phyloP scores from a whole-genome alignment of 2,797 vertebrate species.

The Phyllotis vaccarum region DNA sequence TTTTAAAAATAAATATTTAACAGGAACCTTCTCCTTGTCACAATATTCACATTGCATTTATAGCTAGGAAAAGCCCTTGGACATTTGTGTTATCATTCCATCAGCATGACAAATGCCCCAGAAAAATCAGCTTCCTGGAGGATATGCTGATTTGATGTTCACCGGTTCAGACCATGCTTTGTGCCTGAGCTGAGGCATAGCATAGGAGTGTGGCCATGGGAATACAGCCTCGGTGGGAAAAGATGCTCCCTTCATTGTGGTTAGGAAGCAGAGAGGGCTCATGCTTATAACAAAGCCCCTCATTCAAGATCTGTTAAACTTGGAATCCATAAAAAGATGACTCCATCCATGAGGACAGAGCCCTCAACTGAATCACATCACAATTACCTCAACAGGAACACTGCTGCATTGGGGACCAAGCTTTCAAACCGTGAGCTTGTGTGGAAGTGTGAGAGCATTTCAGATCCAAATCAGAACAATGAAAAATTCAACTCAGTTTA shows the following conservation, averaged over 20 bases:
- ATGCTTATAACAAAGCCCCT: not conserved
- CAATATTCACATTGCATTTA: not conserved
- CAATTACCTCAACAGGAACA: too few relatives aligned
- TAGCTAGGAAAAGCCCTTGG: not conserved
- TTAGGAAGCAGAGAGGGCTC: not conserved
- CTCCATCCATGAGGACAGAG: not conserved
- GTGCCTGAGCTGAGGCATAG: too few relatives aligned
- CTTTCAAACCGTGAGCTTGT: not conserved
- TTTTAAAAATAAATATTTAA: not conserved
- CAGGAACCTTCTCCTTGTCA: not conserved
- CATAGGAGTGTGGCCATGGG: not conserved
- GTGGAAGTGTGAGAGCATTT: not conserved
- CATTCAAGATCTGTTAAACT: not conserved
- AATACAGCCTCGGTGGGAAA: not conserved
- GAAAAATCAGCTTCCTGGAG: not conserved
- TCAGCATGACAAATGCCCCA: not conserved
- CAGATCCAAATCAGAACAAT: not conserved
- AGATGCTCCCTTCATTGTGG: not conserved
- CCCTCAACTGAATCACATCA: not conserved
- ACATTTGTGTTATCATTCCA: not conserved
- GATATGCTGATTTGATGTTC: not conserved
- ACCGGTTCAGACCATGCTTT: not conserved
- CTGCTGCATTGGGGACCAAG: too few relatives aligned
- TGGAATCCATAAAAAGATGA: not conserved
- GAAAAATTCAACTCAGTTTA: not conserved